phyloP scores from a whole-genome alignment of 2,797 vertebrate species.

The Diceros bicornis region DNA sequence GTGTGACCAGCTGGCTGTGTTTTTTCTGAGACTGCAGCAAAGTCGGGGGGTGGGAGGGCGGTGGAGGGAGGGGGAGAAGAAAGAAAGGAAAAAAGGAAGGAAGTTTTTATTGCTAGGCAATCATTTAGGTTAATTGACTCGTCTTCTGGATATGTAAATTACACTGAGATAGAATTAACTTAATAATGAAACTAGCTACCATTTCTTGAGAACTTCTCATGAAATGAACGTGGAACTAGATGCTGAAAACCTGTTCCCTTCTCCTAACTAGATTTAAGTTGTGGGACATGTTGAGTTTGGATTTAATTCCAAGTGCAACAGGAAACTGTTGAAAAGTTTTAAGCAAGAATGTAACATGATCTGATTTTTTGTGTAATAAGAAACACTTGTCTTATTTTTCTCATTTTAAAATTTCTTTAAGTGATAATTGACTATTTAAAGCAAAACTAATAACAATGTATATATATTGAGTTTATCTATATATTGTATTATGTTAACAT shows the following conservation, averaged over 20 bases:
- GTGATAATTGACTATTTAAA: not conserved
- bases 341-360: not conserved
- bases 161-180: conserved; percentile 36
- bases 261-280: not conserved
- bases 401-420: conserved; percentile 26
- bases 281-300: not conserved
- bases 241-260: not conserved
- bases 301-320: not conserved
- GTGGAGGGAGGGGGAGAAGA: not conserved
- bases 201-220: conserved; percentile 18
- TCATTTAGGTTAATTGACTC: conserved; percentile 4
- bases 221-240: not conserved
- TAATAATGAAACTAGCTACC: not conserved
- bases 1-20: not conserved
- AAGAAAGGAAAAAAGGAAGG: not conserved
- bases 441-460: not conserved
- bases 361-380: not conserved
- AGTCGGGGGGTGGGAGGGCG: no score
- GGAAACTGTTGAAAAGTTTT: not conserved
- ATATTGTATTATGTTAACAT: no score
- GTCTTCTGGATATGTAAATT: not conserved
- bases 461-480: no score
- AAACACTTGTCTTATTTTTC: not conserved
- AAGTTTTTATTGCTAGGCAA: not conserved
- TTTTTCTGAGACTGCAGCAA: not conserved